These are phyloP conservation scores for Meriones psammophilus DNA, from an alignment of 2,797 vertebrate species.

Conservation along the genomic window DNA sequence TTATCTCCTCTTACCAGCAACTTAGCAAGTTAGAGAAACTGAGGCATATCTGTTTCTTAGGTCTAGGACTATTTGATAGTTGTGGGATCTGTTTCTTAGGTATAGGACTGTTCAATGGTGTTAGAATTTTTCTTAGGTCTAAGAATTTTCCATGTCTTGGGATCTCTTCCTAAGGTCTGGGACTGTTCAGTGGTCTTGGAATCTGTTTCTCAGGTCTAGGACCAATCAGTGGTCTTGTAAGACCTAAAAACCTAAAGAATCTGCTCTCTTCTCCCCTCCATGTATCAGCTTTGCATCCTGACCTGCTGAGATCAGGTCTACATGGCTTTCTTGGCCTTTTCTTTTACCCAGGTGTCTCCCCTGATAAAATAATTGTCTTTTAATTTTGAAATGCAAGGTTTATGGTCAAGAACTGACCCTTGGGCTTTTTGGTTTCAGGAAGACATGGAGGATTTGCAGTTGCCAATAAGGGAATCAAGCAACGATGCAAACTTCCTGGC, in stretches of 20 bases:
- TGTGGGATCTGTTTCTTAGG: background rate
- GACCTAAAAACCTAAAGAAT: background rate
- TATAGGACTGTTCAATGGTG: accelerated
- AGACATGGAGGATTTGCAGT: background rate
- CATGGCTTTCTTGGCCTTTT: background rate
- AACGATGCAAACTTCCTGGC: slow-evolving; percentile 5
- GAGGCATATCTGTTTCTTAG: background rate
- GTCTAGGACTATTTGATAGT: background rate
- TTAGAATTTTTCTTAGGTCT: background rate
- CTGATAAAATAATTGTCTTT: background rate
- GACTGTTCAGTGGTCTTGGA: background rate
- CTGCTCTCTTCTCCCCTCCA: background rate
- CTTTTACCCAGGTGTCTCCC: background rate
- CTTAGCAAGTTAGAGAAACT: background rate
- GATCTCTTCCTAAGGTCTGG: background rate
- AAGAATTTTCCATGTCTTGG: background rate
- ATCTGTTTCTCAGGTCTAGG: background rate
- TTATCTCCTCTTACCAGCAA: background rate
- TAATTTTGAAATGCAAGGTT: background rate
- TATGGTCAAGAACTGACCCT: background rate
- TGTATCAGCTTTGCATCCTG: background rate
- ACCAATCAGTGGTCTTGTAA: too few species aligned
- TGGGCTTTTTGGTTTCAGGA: background rate
- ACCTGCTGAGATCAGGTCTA: background rate
- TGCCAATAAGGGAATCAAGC: background rate